These are phyloP conservation scores for Cephus sareptanus DNA, from an alignment of 2,888 invertebrate genomes.

Conservation along the genomic window DNA sequence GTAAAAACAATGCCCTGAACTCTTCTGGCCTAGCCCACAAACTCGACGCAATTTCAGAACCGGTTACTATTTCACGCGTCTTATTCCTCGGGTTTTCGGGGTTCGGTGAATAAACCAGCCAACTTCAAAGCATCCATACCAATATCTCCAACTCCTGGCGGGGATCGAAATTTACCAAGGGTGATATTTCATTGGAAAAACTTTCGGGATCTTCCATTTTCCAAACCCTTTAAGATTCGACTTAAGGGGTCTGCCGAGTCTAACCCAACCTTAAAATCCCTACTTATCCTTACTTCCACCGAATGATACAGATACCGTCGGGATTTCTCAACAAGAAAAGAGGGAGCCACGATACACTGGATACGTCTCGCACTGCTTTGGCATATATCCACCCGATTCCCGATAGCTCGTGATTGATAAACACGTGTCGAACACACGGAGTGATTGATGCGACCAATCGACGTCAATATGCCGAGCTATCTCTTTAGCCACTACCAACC, in stretches of 20 bases:
- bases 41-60: background rate
- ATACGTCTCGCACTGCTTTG: background rate
- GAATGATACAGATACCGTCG: slow-evolving; percentile 5
- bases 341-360: slow-evolving; percentile 5
- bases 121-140: background rate
- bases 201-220: background rate
- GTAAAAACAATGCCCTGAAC: background rate
- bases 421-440: slow-evolving; percentile 50
- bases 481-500: slow-evolving; percentile 30
- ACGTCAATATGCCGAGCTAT: slow-evolving; percentile 60
- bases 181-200: background rate
- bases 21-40: background rate
- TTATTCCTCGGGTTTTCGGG: background rate
- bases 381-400: slow-evolving; percentile 19
- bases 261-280: background rate
- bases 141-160: background rate
- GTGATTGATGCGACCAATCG: slow-evolving; percentile 63
- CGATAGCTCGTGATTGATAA: slow-evolving; percentile 61
- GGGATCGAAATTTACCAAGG: background rate
- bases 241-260: background rate
- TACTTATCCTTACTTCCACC: background rate
- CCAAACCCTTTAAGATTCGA: background rate
- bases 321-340: background rate
- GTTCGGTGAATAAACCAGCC: background rate
- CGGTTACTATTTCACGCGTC: background rate